These are phyloP conservation scores for Lasioglossum leucozonium DNA, from an alignment of 2,888 invertebrate genomes.

Conservation along the genomic window DNA sequence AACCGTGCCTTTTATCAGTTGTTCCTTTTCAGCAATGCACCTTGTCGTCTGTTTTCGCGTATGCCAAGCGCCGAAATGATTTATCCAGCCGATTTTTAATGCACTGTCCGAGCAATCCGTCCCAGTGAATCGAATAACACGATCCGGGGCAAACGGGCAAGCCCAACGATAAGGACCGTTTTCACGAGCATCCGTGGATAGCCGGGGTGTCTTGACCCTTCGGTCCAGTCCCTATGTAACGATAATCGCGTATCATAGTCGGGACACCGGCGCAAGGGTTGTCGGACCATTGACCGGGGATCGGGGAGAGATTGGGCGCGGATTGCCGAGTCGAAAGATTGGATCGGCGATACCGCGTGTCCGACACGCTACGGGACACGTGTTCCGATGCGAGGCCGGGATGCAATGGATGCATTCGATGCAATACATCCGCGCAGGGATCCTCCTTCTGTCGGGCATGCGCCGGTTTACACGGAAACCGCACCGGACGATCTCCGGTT, in stretches of 20 bases:
- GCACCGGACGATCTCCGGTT: slow-evolving; percentile 17
- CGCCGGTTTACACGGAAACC: not conserved
- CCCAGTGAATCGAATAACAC: not conserved
- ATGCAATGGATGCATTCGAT: not conserved
- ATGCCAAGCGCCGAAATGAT: too few species aligned
- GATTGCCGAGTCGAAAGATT: slow-evolving; percentile 65
- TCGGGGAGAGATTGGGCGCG: slow-evolving; percentile 47
- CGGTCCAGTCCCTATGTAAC: not conserved
- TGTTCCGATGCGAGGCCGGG: slow-evolving; percentile 51
- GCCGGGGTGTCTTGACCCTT: not conserved
- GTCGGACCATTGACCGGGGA: slow-evolving; percentile 29
- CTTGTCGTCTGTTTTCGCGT: too few species aligned
- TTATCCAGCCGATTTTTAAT: not conserved
- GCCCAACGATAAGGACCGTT: not conserved
- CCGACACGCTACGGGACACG: slow-evolving; percentile 69
- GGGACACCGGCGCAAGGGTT: slow-evolving; percentile 4
- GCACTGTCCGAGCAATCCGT: not conserved
- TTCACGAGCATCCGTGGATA: not conserved
- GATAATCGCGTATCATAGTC: slow-evolving; percentile 30
- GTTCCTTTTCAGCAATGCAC: too few species aligned
- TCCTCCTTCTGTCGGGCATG: slow-evolving; percentile 22
- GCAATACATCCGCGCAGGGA: slow-evolving; percentile 44
- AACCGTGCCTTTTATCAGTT: too few species aligned
- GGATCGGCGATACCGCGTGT: slow-evolving; percentile 70
- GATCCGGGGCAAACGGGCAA: not conserved